These are phyloP conservation scores for Borostomias antarcticus DNA, from an alignment of 2,797 vertebrate species.

Conservation along the genomic window DNA sequence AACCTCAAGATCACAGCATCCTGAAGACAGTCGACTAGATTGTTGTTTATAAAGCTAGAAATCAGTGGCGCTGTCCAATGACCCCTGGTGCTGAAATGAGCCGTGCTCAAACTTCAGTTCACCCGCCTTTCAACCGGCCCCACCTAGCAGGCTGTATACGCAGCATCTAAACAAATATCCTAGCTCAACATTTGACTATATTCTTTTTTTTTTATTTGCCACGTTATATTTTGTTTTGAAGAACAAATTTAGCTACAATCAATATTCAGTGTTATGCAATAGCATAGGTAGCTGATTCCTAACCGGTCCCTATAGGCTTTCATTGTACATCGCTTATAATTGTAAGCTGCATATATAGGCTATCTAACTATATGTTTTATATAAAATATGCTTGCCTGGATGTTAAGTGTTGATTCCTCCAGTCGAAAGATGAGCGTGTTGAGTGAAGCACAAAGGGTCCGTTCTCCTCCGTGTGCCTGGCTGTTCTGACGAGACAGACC, in stretches of 20 bases:
- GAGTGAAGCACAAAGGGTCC: conserved; percentile 59
- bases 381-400: conserved; percentile 51
- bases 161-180: background rate
- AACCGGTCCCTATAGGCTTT: too few relatives aligned
- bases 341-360: too few relatives aligned
- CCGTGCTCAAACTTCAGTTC: background rate
- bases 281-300: too few relatives aligned
- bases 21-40: conserved; percentile 18
- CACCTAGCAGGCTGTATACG: background rate
- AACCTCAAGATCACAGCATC: background rate
- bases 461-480: conserved; percentile 26
- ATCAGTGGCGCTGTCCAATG: conserved; percentile 1
- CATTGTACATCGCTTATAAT: too few relatives aligned
- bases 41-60: conserved; percentile 27
- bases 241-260: too few relatives aligned
- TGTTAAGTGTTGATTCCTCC: conserved; percentile 27
- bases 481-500: conserved; percentile 9
- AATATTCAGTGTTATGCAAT: too few relatives aligned
- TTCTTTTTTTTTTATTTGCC: background rate
- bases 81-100: conserved; percentile 22
- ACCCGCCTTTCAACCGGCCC: conserved; percentile 8
- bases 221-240: background rate
- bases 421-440: conserved; percentile 40
- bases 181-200: background rate
- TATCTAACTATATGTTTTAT: background rate